Evolutionary conservation across 2,888 invertebrate species (phyloP).

Genomic region (Allacma fusca): DNA sequence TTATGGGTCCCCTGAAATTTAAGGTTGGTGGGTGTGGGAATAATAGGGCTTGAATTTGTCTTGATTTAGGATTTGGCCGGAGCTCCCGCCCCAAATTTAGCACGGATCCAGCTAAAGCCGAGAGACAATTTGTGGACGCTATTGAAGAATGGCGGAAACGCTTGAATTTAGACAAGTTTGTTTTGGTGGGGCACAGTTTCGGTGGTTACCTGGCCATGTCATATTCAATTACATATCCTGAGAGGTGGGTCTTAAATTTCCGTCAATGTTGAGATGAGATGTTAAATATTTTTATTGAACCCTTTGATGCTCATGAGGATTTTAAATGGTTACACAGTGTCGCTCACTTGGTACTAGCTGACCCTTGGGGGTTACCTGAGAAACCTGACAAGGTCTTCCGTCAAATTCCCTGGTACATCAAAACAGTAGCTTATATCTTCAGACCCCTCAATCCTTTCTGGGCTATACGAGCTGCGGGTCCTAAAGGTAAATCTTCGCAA

Average conservation of each 20-base stretch:
- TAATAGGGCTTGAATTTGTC: no score
- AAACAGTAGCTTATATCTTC: slow-evolving; percentile 79
- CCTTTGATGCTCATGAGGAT: not conserved
- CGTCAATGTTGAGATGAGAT: not conserved
- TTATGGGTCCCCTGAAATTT: no score
- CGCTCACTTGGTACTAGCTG: slow-evolving; percentile 89
- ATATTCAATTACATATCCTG: slow-evolving; percentile 65
- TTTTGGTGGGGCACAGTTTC: slow-evolving; percentile 69
- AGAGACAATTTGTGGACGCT: slow-evolving; percentile 67
- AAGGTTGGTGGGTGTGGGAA: no score
- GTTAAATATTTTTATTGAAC: not conserved
- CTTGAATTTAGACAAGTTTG: slow-evolving; percentile 68
- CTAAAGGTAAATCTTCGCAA: slow-evolving; percentile 70
- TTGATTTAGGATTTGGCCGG: slow-evolving; percentile 69
- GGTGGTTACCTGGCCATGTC: slow-evolving; percentile 67
- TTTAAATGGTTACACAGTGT: slow-evolving; percentile 68
- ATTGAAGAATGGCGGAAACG: slow-evolving; percentile 69
- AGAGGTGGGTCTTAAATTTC: no score
- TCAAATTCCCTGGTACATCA: slow-evolving; percentile 82
- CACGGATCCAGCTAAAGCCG: slow-evolving; percentile 66
- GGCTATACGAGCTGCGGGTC: slow-evolving; percentile 86
- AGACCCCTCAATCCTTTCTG: slow-evolving; percentile 85
- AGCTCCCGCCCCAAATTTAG: slow-evolving; percentile 68
- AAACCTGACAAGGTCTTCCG: slow-evolving; percentile 67
- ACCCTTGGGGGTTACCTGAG: slow-evolving; percentile 81